Base-by-base conservation (phyloP, 2,888 invertebrate genomes). In the Dione juno region DNA sequence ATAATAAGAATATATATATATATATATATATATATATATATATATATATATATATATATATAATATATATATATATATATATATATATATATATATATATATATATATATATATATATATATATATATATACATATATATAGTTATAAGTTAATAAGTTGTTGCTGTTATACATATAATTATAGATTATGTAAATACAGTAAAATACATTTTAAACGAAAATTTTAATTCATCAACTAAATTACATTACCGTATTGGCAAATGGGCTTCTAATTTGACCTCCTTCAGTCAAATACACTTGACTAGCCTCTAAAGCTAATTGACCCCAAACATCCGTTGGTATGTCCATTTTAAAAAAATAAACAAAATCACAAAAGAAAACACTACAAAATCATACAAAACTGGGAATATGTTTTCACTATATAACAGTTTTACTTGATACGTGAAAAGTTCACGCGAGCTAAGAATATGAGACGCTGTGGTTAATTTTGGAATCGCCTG, bases 271-370 rank as follows among this genome's bases (percentile, higher is more conserved):
- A 79, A 96, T 92, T 79, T 95, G 94, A 71, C 96, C 96, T 75
- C 96, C 96, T 89, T 97, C 97, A 52, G 95, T 95, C 77, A 97
- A 94, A 89, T 97, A 97, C 76, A 97, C 96, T 90, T 97, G 97
- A 79, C 96, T 96, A 67, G 97, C 97, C 89, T 98, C 97, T 72
- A 97, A 94, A 73, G 97, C 97, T 81, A 98, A 93, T 88, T 98
- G 97, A 64, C 97, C 97, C 97, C 97, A 97, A 82, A 98, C 96
- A 94, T 97, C 96, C 67, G 95, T 95, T 61, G 94, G 94, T 77
- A 95, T 92, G 94, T 96, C 96, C 96, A 96, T 96, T 69, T 72
- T 72, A 14, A 19, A 19, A 52, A 48, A 45, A 13, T 28, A 37
- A 16, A 40, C 19, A 14, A 64, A 40, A 10, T 68, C 79, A 82